Base-by-base conservation (phyloP, 1,140 invertebrate species). In the Melipona quadrifasciata region DNA sequence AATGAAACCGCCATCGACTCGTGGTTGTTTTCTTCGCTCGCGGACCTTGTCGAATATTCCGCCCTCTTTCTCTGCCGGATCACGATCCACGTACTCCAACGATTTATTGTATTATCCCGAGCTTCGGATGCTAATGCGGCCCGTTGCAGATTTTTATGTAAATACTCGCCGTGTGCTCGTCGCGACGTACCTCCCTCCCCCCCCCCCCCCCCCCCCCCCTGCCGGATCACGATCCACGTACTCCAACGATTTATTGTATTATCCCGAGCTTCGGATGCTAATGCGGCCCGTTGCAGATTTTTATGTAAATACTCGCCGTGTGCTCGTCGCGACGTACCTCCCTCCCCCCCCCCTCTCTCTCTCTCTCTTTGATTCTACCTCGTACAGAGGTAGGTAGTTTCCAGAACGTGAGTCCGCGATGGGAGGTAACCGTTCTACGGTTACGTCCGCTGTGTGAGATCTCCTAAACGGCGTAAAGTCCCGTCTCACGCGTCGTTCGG, bases 41-140 rank as follows among this genome's bases (percentile, higher is more conserved):
- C 83, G 74, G 87, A 89, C 76, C 87, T 88, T 64, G 86, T 88
- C 84, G 79, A 84, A 86, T 78, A 88, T 82, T 80, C 73, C 76
- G 73, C 67, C 80, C 65, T 67, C 47, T 57, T 79, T 34, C 65
- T 58, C n/a, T 31, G 12, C 24, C 51, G 70, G 77, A 85, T 88
- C 84, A 73, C 80, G 77, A 86, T 79, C 76, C 74, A 58, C 74
- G 65, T 70, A 71, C 86, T 72, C 85, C 70, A 51, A 67, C 73
- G 76, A 86, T 85, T 87, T 82, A 86, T 88, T 74, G 80, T 72
- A 86, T 80, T 84, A 82, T 67, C 70, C 57, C 80, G 78, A 31
- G 68, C 77, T 81, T 67, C 74, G 79, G 81, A 90, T 87, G 86
- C 86, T 89, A 89, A 90, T 87, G 78, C 85, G 82, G 17, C 68